phyloP scores from a whole-genome alignment of 2,888 invertebrate genomes.

The Callyntrura guangdongensis region DNA sequence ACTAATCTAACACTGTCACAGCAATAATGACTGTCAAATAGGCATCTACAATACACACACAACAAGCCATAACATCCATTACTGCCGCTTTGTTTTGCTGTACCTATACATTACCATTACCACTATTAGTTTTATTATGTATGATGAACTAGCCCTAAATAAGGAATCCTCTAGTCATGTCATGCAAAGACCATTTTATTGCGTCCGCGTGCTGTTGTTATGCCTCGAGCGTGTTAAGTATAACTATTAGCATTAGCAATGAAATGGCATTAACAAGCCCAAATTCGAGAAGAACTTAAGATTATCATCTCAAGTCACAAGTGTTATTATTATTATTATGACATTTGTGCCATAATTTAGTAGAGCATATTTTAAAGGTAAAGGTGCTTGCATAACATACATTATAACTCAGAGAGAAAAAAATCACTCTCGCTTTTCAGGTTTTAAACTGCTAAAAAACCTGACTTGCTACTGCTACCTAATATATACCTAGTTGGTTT shows the following conservation, averaged over 20 bases:
- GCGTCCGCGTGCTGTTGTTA: slow-evolving; percentile 71
- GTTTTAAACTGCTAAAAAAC: slow-evolving; percentile 37
- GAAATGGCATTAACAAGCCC: slow-evolving; percentile 70
- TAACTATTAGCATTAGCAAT: slow-evolving; percentile 67
- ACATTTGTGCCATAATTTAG: slow-evolving; percentile 70
- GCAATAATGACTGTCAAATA: background rate
- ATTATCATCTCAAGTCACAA: slow-evolving; percentile 61
- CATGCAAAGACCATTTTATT: slow-evolving; percentile 74
- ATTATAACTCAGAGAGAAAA: slow-evolving; percentile 2
- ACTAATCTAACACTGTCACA: background rate
- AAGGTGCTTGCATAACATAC: slow-evolving; percentile 58
- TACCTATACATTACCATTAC: background rate
- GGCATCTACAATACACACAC: too few relatives aligned
- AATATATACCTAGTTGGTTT: slow-evolving; percentile 53
- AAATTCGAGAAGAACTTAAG: slow-evolving; percentile 70
- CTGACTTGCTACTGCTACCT: slow-evolving; percentile 9
- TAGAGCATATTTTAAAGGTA: slow-evolving; percentile 68
- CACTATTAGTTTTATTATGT: background rate
- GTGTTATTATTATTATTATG: slow-evolving; percentile 71
- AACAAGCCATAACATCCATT: background rate
- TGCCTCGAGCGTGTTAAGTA: slow-evolving; percentile 75
- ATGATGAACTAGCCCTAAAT: slow-evolving; percentile 65
- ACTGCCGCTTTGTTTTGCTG: background rate
- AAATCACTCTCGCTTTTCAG: slow-evolving; percentile 55
- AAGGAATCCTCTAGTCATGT: slow-evolving; percentile 76